Conservation (phyloP, 2,888 invertebrate genomes). For the Zeuzera pyrina region DNA sequence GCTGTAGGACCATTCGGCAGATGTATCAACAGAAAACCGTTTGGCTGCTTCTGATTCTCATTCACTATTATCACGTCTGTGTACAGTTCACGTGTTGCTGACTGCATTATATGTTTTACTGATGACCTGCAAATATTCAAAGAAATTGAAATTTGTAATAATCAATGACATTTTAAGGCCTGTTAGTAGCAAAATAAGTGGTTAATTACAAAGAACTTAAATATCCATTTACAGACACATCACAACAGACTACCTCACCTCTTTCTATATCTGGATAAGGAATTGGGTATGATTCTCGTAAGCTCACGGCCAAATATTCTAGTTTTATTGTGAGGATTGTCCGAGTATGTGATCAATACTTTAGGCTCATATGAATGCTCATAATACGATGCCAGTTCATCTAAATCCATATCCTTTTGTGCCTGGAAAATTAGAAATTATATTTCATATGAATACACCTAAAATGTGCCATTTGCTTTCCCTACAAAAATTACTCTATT, state of each 20-base stretch:
- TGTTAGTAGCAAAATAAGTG: too few species aligned
- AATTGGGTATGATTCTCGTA: constrained; percentile 92
- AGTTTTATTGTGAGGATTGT: constrained; percentile 91
- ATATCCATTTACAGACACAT: background rate
- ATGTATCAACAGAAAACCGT: constrained; percentile 93
- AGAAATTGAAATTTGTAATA: too few species aligned
- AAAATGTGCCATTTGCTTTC: too few species aligned
- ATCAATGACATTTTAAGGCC: too few species aligned
- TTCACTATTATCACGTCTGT: constrained; percentile 95
- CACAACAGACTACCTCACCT: constrained; percentile 31
- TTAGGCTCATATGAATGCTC: constrained; percentile 90
- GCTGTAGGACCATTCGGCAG: constrained; percentile 98
- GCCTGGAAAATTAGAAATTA: constrained; percentile 35
- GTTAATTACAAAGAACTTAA: too few species aligned
- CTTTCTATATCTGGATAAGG: constrained; percentile 86
- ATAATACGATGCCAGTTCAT: constrained; percentile 93
- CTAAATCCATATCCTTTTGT: constrained; percentile 81
- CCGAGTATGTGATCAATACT: constrained; percentile 95
- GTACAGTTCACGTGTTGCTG: constrained; percentile 83
- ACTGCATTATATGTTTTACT: constrained; percentile 93
- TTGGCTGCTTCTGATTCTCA: constrained; percentile 93
- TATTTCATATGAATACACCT: too few species aligned
- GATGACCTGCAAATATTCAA: constrained; percentile 77
- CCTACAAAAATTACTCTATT: too few species aligned
- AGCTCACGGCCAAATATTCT: constrained; percentile 95